Evolutionary conservation across 2,888 invertebrate species (phyloP), one percentile per base, ranked within the genome.

Genomic region (Drosophila colorata): DNA sequence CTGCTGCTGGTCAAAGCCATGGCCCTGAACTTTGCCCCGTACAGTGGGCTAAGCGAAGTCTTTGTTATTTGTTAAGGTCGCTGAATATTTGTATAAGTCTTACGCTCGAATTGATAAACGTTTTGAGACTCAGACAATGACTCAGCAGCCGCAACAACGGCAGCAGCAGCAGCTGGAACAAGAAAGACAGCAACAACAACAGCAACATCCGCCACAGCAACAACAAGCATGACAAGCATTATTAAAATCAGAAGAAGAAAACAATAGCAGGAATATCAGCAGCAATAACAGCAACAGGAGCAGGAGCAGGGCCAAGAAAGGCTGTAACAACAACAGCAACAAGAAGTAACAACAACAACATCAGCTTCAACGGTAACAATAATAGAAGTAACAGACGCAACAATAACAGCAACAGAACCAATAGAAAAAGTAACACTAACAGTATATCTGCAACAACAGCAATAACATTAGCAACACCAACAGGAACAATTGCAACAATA

Each of bases 1-100:
- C 23, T 70, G 69, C 67, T 56, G 69, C 76, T 47, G 87, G 67
- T 76, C 78, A 69, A 55, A 56, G 55, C 69, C 18, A 6, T 52
- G 72, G 61, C 82, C 88, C 58, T 82, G 86, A 82, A 85, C 75
- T 59, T 23, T 58, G 57, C 11, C 13, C 35, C 52, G 56, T 56
- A 48, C 48, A 16, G 20, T 8, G 25, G 51, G 16, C 49, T 28
- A 33, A 18, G 18, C 41, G 16, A 31, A 16, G 69, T 44, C 37
- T 46, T 35, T 31, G 46, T 40, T 40, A 58, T 69, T 56, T 33
- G 56, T 44, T 43, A 68, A 55, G 68, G 55, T 68, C 49, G 41
- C 47, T 33, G 47, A 33, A 35, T 53, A 44, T 75, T 70, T 49
- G 46, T n/a, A 55, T 37, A 61, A 56, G 44, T 60, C 69, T 69